Conservation (phyloP, 2,113 vertebrate species). For the Gobius niger region DNA sequence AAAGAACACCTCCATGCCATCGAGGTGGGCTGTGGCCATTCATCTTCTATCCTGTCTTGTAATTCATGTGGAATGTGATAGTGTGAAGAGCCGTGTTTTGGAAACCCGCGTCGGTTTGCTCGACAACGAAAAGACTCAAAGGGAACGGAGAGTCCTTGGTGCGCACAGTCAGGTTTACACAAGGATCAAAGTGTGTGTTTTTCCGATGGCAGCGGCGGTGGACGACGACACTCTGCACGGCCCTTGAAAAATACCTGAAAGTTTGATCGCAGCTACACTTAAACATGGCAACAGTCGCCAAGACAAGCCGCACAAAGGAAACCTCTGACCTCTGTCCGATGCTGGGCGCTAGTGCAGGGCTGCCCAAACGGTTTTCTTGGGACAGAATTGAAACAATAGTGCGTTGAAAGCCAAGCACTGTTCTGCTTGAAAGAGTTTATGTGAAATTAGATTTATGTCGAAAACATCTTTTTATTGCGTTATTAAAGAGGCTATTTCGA, state of each 20-base stretch:
- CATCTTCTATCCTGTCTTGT: conserved; percentile 10
- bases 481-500: too few relatives aligned
- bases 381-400: too few relatives aligned
- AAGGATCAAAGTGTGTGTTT: conserved; percentile 32
- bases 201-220: conserved; percentile 6
- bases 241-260: conserved; percentile 29
- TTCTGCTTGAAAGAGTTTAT: too few relatives aligned
- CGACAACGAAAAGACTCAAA: conserved; percentile 28
- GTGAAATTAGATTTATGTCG: too few relatives aligned
- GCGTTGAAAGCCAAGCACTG: too few relatives aligned
- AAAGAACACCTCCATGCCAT: neutral
- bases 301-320: conserved; percentile 47
- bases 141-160: neutral
- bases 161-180: conserved; percentile 33
- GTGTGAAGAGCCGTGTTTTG: neutral
- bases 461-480: too few relatives aligned
- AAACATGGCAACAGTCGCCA: conserved; percentile 76
- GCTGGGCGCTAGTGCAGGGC: too few relatives aligned
- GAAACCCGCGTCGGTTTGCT: neutral
- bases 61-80: conserved; percentile 29
- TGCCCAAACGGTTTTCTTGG: conserved; percentile 13
- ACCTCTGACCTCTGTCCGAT: too few relatives aligned
- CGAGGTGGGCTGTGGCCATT: conserved; percentile 11
- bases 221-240: neutral
- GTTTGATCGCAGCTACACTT: conserved; percentile 37